Evolutionary conservation across 1,140 invertebrate genomes (phyloP), one percentile per base, ranked within the genome.

Genomic region (Leptopilina clavipes): DNA sequence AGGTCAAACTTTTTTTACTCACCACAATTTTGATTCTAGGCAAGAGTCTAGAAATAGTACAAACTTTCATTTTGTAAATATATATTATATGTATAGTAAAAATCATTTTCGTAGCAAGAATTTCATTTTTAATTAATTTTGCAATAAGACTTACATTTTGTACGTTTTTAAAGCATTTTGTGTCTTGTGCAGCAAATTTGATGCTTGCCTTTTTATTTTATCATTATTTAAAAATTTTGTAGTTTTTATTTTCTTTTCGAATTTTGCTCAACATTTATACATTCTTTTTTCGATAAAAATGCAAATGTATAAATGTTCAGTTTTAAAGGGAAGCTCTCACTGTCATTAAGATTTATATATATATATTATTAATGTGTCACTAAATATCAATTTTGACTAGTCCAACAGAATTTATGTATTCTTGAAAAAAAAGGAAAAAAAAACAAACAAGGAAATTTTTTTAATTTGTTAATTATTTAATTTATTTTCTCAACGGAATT

Each of bases 251-350:
- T 14, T 65, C 17, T 25, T 48, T 48, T 48, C 3, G 19, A 14
- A 65, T 25, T 19, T 25, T 3, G 3, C 12, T 65, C 3, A 31
- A 31, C 25, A 31, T 31, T 65, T 11, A 65, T 25, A 56, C 0
- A 12, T 12, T n/a, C n/a, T n/a, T n/a, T 65, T 25, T 65, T 65
- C 19, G 11, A 65, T 22, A 65, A 65, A 65, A 65, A 65, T 65
- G 22, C 56, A 65, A 19, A 25, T n/a, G 19, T 65, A 65, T 25
- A 65, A 65, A 65, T 25, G 54, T 25, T 10, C 8, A 18, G 7
- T 65, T 25, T 25, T 10, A 22, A 56, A 10, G 10, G 19, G 56
- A 65, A 65, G 19, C 19, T 22, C 56, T 25, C 11, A 65, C 56
- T 65, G 56, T 65, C 19, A 65, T 18, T 48, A 31, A n/a, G n/a